A percentile compares a stretch with the other conserved stretches of the same genome.
These are phyloP conservation scores for Enteromius unitaeniatus DNA, from an alignment of 2,797 vertebrate species.

Conservation along the genomic window DNA sequence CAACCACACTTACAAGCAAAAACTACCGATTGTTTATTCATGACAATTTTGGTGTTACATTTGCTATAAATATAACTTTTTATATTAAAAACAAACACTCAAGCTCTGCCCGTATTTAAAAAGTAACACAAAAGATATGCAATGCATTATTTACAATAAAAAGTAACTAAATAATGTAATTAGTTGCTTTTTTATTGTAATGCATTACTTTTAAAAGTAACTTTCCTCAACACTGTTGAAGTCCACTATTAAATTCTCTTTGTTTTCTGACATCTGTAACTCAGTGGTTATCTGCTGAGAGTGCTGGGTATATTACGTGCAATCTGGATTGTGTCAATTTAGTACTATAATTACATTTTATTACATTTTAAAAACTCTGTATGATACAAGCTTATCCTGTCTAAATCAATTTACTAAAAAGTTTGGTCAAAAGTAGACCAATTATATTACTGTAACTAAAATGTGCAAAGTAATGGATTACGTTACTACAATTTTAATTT, in stretches of 20 bases:
- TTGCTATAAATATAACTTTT: too few species aligned
- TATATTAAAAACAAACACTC: too few species aligned
- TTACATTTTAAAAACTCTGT: background rate
- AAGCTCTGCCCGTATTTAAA: too few species aligned
- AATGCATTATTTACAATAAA: too few species aligned
- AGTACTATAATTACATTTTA: background rate
- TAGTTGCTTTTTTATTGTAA: too few species aligned
- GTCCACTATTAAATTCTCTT: background rate
- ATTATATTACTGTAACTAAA: background rate
- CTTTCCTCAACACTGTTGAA: too few species aligned
- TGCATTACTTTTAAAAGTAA: too few species aligned
- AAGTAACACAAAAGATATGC: too few species aligned
- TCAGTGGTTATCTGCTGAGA: background rate
- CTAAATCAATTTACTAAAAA: background rate
- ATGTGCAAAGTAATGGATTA: background rate
- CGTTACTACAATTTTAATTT: background rate
- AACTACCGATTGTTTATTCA: too few species aligned
- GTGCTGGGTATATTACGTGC: background rate
- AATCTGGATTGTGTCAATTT: background rate
- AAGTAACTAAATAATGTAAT: too few species aligned
- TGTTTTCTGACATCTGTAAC: background rate
- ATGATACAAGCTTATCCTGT: background rate
- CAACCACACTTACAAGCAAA: too few species aligned
- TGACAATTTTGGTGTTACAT: too few species aligned
- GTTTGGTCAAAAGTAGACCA: background rate